Evolutionary conservation across 2,888 invertebrate genomes (phyloP), one percentile per base, ranked within the genome.

Genomic region (Perizoma flavofasciatum): DNA sequence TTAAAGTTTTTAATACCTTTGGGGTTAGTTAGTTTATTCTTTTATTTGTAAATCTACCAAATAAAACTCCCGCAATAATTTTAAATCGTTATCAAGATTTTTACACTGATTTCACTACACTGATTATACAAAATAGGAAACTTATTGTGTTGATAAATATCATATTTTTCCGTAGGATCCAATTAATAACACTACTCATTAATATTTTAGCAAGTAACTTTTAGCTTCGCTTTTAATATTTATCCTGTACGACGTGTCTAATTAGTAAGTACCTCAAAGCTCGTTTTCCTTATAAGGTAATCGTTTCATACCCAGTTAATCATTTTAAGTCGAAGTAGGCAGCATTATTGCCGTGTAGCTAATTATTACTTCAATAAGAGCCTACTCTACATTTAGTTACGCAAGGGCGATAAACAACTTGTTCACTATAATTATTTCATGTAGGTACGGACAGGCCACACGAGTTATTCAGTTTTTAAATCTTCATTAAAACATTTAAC

Each of bases 381-480:
- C 43, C 53, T 66, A 66, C 60, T 65, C 54, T 59, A 63, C 61
- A 61, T 65, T 63, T 65, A 53, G 56, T 63, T 63, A 64, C 59
- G 63, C 61, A 69, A 67, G 61, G 55, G 56, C 61, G 45, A 62
- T 62, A 67, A 65, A 68, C 66, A 65, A 64, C 61, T 44, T 59
- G 48, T 62, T 53, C 55, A 47, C 52, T 61, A 59, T 76, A 74
- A 66, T 73, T 70, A 70, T 73, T 63, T 69, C 63, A 65, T 69
- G 69, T 76, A 22, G 22, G 22, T 22, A 77, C 72, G 49, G 59
- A 56, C 53, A 63, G 67, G 70, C 67, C 67, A 68, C 65, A 67
- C 73, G 63, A 63, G 68, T 65, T 55, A 65, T 61, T 59, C 46
- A 59, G 53, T 60, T 60, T 59, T 57, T 54, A 63, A 43, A 48